Base-by-base conservation (phyloP, 2,113 vertebrate genomes). In the Oreochromis tanganicae region DNA sequence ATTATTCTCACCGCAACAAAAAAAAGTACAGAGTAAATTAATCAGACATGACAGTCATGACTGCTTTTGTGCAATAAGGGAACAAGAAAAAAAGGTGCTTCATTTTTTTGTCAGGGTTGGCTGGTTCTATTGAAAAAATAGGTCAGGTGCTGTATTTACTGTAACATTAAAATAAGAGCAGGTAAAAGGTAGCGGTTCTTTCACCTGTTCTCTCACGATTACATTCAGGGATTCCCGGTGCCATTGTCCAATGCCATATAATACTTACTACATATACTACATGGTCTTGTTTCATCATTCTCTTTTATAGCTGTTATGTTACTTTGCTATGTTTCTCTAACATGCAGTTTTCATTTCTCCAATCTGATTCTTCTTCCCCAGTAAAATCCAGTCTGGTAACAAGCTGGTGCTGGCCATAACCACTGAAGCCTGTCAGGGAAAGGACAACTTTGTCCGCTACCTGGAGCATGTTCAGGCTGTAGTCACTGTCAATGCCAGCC, bases 401-500 rank as follows among this genome's bases (percentile, higher is more conserved):
- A 99, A 97, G 92, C 80, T 99, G 86, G 89, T 98, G 19, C 96
- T 99, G 78, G 97, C 96, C 0, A 97, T 99, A 87, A 93, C 92
- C 21, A 98, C 98, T 0, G 96, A 98, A 1, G 98, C 98, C 0
- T 99, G 99, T 79, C 97, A 99, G 91, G 98, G 98, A 66, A 98
- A 98, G 87, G 98, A 98, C 82, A 99, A 99, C 90, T 99, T 99
- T n/a, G 98, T 99, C 32, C 98, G 98, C 52, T 99, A 99, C 94
- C 98, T 99, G 2, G 99, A 99, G 91, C 99, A 99, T 0, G 98
- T 99, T 1, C 99, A 99, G 94, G 98, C 98, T 0, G 99, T 99
- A 27, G 95, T 99, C 92, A 99, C 99, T 0, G 98, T 99, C 90
- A 99, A 99, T 3, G 94, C 97, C 11, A 98, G 96, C 3, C 97